phyloP scores from a whole-genome alignment of 1,140 invertebrate genomes.

The Pomacea maculata region DNA sequence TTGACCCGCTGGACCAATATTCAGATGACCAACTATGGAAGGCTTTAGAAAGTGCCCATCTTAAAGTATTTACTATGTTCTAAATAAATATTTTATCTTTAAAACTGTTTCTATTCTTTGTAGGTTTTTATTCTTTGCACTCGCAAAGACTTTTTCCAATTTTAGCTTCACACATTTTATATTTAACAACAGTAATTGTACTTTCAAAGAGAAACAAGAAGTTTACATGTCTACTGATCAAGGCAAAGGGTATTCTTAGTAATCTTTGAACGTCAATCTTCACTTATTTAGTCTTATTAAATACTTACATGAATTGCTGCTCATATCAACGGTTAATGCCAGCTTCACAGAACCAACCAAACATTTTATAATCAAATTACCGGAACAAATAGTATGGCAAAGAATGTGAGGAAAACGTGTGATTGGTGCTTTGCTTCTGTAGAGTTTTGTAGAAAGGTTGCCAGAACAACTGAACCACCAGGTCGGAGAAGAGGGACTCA shows the following conservation, averaged over 20 bases:
- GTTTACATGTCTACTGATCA: too few species aligned
- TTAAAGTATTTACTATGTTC: conserved; percentile 17
- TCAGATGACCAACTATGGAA: conserved; percentile 76
- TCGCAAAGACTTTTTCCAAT: neutral
- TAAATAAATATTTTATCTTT: too few species aligned
- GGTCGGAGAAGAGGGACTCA: conserved; percentile 28
- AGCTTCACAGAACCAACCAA: neutral
- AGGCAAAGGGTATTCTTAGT: too few species aligned
- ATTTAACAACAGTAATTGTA: too few species aligned
- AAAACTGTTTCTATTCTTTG: neutral
- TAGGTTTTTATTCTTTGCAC: too few species aligned
- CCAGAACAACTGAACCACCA: conserved; percentile 21
- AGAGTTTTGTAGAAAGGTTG: conserved; percentile 21
- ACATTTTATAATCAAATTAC: neutral
- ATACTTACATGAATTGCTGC: neutral
- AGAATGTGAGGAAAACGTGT: too few species aligned
- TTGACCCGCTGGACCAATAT: conserved; percentile 83
- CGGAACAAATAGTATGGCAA: too few species aligned
- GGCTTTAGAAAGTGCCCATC: conserved; percentile 77
- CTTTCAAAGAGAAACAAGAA: too few species aligned
- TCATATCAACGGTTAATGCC: neutral
- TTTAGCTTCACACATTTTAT: neutral
- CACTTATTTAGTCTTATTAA: neutral
- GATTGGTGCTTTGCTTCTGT: neutral
- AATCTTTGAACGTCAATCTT: too few species aligned